Base-by-base conservation (phyloP, 2,113 vertebrate genomes). In the Eudyptes chrysolophus region DNA sequence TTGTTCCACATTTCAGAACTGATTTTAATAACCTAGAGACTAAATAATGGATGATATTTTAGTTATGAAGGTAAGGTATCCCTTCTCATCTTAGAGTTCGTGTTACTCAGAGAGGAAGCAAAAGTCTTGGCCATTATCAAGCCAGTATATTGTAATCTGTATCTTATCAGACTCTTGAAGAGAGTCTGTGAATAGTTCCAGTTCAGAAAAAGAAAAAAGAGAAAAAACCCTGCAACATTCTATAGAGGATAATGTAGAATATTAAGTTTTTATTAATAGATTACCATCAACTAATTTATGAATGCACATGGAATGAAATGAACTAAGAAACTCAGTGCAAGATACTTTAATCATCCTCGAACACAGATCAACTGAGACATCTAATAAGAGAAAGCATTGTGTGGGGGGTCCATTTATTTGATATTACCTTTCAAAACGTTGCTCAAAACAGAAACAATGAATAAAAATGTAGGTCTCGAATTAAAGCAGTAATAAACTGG, bases 251-350 rank as follows among this genome's bases (percentile, higher is more conserved):
- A 95, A 71, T 65, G 38, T 78, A 84, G 58, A 93, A 82, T 68
- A 95, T 81, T 79, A 94, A 86, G 69, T 51, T 97, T 95, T 97
- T 97, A 98, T 96, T 93, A 95, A 75, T 84, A 97, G 89, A 95
- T 96, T 96, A 52, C 10, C 60, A 94, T 94, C 92, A 96, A 80
- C 87, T 96, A 95, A 95, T 82, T 97, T 97, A 83, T 86, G 76
- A 97, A 94, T 85, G 69, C 52, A 77, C 51, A 29, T 42, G 52
- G 42, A 84, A 94, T 71, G 34, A 96, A 97, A 95, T 82, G 65
- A 96, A 51, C 68, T 40, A 84, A 75, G 30, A 89, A 96, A 94
- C 60, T 93, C 74, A 4, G 30, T 54, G 81, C 68, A 90, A 94
- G 71, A 72, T 58, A 55, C 94, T 97, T 92, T 95, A 96, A 97